These are phyloP conservation scores for Charina bottae DNA, from an alignment of 2,113 vertebrate species.

Conservation along the genomic window DNA sequence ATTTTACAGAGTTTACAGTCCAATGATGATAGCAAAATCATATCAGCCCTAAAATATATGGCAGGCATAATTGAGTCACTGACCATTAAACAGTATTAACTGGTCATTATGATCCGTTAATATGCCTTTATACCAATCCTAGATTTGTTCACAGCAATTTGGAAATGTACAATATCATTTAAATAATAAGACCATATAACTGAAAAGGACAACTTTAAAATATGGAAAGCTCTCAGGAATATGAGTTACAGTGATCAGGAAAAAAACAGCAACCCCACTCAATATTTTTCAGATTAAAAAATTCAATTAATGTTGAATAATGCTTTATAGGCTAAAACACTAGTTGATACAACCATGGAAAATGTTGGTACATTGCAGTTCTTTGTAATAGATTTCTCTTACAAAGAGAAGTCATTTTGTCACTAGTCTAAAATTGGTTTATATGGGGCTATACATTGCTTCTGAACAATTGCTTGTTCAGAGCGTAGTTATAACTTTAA, in stretches of 20 bases:
- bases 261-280: not conserved
- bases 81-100: not conserved
- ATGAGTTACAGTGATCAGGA: not conserved
- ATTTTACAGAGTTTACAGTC: not conserved
- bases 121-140: not conserved
- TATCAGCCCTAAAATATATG: not conserved
- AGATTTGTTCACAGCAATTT: not conserved
- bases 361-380: not conserved
- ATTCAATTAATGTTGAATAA: not conserved
- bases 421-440: not conserved
- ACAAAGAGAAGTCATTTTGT: not conserved
- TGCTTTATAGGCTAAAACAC: not conserved
- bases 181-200: not conserved
- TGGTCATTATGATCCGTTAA: not conserved
- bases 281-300: not conserved
- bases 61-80: not conserved
- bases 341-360: not conserved
- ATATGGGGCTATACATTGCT: not conserved
- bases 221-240: not conserved
- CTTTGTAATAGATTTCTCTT: not conserved
- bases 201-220: not conserved
- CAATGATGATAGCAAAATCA: not conserved
- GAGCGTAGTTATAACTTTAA: not conserved
- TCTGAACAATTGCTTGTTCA: not conserved
- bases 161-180: not conserved